Evolutionary conservation across 2,888 invertebrate genomes (phyloP).

Genomic region (Acrobasis suavella): DNA sequence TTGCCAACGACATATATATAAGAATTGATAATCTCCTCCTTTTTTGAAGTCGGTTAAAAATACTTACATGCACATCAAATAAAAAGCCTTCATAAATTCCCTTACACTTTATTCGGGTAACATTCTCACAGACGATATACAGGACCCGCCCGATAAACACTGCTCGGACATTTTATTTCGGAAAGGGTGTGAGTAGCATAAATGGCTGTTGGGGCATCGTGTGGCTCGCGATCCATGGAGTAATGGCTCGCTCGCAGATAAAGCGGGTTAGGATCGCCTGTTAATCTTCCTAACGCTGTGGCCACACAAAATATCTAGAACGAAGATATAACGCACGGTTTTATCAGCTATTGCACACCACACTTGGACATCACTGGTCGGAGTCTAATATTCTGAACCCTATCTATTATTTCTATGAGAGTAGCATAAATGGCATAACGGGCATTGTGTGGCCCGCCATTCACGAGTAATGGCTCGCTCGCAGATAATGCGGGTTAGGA

Average conservation of each 20-base stretch:
- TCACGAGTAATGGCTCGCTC: neutral
- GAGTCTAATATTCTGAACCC: too few relatives aligned
- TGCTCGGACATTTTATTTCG: conserved; percentile 4
- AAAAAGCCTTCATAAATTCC: neutral
- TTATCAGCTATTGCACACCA: too few relatives aligned
- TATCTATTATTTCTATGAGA: neutral
- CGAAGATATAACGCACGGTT: neutral
- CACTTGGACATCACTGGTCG: too few relatives aligned
- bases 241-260: neutral
- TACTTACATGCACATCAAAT: neutral
- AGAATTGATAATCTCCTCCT: too few relatives aligned
- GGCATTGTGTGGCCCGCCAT: neutral
- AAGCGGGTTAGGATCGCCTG: neutral
- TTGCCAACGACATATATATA: too few relatives aligned
- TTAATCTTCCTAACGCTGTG: neutral
- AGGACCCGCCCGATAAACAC: conserved; percentile 4
- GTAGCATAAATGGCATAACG: neutral
- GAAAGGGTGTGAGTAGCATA: neutral
- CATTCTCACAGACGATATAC: conserved; percentile 15
- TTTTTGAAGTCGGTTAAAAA: too few relatives aligned
- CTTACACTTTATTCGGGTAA: conserved; percentile 3
- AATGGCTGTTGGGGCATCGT: neutral
- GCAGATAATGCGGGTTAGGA: neutral
- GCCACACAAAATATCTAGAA: neutral
- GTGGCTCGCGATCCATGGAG: neutral